phyloP scores from a whole-genome alignment of 2,888 invertebrate genomes.

The Lumbricus terrestris region DNA sequence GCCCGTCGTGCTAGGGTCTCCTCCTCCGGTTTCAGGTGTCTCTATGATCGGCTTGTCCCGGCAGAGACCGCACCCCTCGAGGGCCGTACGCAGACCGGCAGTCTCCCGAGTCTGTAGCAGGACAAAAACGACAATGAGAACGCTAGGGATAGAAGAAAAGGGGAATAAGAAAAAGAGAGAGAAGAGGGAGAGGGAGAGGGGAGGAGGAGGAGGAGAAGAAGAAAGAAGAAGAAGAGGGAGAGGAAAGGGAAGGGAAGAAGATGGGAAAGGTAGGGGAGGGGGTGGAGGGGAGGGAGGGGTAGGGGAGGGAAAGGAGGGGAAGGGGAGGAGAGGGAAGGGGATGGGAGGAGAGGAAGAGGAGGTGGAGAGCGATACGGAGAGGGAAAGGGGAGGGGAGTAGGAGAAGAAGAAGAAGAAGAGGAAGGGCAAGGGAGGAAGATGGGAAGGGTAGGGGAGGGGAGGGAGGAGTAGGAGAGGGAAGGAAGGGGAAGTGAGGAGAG shows the following conservation, averaged over 20 bases:
- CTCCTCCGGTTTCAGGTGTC: neutral
- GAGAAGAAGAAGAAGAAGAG: neutral
- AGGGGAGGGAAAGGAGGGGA: too few relatives aligned
- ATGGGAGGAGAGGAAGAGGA: neutral
- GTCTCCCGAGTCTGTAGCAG: neutral
- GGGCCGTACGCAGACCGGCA: neutral
- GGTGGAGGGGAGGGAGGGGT: too few relatives aligned
- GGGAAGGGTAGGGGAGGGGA: too few relatives aligned
- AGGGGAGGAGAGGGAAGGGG: neutral
- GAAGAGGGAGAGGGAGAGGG: too few relatives aligned
- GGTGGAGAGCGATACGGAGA: too few relatives aligned
- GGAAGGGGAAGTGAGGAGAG: too few relatives aligned
- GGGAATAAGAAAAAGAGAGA: too few relatives aligned
- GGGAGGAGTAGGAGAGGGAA: too few relatives aligned
- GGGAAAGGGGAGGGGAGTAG: neutral
- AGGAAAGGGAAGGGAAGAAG: neutral
- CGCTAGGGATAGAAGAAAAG: neutral
- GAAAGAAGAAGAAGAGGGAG: too few relatives aligned
- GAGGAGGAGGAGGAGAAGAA: too few relatives aligned
- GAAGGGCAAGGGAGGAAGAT: too few relatives aligned
- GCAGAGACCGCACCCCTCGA: neutral
- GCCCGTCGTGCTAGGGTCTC: too few relatives aligned
- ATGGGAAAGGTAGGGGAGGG: neutral
- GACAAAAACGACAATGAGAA: neutral
- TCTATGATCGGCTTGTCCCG: neutral